Evolutionary conservation across 2,113 vertebrate species (phyloP).

Genomic region (Mandrillus leucophaeus): DNA sequence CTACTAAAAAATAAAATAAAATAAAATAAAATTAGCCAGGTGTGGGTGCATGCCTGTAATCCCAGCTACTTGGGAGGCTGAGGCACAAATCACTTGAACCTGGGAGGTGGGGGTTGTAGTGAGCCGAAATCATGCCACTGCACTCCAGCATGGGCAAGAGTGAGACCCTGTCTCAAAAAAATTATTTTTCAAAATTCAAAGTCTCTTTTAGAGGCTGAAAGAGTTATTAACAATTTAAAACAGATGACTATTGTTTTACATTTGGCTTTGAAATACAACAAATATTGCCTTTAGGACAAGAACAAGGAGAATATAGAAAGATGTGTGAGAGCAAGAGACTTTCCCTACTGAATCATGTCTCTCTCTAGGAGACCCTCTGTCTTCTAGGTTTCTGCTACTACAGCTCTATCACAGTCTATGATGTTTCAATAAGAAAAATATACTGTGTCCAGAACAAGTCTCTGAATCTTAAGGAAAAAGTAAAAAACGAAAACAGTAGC

Average conservation of each 20-base stretch:
- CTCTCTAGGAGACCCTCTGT: background rate
- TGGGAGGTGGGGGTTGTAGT: too few species aligned
- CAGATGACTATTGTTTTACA: background rate
- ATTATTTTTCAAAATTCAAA: background rate
- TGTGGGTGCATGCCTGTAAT: too few species aligned
- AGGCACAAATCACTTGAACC: too few species aligned
- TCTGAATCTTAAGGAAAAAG: background rate
- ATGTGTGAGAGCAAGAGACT: background rate
- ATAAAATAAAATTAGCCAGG: too few species aligned
- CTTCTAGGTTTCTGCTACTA: background rate
- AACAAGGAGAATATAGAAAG: background rate
- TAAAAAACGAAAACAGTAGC: background rate
- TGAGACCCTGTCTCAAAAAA: too few species aligned
- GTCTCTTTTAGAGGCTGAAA: background rate
- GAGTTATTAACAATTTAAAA: background rate
- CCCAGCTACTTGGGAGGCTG: too few species aligned
- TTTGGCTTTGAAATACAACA: background rate
- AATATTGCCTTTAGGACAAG: background rate
- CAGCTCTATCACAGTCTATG: background rate
- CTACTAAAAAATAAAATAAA: too few species aligned
- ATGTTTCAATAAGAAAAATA: background rate
- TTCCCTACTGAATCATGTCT: background rate
- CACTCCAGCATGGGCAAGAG: too few species aligned
- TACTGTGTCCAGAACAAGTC: background rate
- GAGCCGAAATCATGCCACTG: too few species aligned